phyloP scores from a whole-genome alignment of 2,113 vertebrate genomes.

The Formicarius rufipectus region DNA sequence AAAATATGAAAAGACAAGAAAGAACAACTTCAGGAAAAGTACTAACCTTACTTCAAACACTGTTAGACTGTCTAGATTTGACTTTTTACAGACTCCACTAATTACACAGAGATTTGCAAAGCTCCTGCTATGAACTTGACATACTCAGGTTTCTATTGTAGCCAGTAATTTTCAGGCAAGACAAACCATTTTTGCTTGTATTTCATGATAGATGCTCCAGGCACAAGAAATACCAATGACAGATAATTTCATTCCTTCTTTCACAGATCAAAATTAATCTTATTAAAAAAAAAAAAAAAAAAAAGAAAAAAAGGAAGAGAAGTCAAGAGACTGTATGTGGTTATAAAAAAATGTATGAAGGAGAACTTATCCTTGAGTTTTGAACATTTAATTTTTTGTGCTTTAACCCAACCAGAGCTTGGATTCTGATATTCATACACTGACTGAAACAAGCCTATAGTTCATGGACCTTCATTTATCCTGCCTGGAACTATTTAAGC shows the following conservation, averaged over 20 bases:
- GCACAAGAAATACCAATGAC: neutral
- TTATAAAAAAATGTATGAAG: constrained; percentile 14
- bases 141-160: neutral
- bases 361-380: neutral
- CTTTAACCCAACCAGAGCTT: neutral
- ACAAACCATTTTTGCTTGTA: neutral
- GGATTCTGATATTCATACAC: neutral
- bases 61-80: neutral
- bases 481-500: neutral
- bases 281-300: neutral
- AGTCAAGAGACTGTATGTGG: neutral
- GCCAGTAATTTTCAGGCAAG: neutral
- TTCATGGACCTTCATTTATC: neutral
- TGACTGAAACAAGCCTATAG: neutral
- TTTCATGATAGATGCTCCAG: neutral
- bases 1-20: neutral
- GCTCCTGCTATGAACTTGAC: neutral
- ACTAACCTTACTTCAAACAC: neutral
- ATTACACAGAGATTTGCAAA: neutral
- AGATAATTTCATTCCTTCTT: neutral
- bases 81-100: neutral
- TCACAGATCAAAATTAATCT: constrained; percentile 1
- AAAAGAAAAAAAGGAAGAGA: neutral
- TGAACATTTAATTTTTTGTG: neutral
- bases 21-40: neutral